Percentiles rank a stretch among this genome's conserved stretches.
Conservation (phyloP, 2,113 vertebrate genomes). For the Amphiprion ocellaris region DNA sequence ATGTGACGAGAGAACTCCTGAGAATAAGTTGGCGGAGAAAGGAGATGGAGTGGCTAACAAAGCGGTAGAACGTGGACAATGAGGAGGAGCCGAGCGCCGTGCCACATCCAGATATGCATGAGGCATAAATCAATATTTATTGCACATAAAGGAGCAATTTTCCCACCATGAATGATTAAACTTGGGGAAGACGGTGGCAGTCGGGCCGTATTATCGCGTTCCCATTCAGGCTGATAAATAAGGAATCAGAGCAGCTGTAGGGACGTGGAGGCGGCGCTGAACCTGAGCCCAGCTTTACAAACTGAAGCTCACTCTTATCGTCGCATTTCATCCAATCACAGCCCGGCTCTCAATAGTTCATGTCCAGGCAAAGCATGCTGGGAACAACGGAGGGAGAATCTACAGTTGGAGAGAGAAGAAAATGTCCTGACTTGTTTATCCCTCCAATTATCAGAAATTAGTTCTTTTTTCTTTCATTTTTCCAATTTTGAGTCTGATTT, state of each 20-base stretch:
- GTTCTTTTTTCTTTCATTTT: slow-evolving; percentile 6
- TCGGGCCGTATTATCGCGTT: slow-evolving; percentile 59
- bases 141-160: slow-evolving; percentile 85
- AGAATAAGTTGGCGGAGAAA: slow-evolving; percentile 38
- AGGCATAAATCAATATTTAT: slow-evolving; percentile 85
- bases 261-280: no score
- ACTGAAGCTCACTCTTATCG: slow-evolving; percentile 74
- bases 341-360: slow-evolving; percentile 73
- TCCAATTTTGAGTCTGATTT: no score
- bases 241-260: slow-evolving; percentile 46
- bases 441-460: slow-evolving; percentile 18
- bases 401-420: slow-evolving; percentile 3
- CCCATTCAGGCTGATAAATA: slow-evolving; percentile 75
- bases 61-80: slow-evolving; percentile 58
- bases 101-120: slow-evolving; percentile 75
- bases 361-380: slow-evolving; percentile 53
- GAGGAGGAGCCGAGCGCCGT: slow-evolving; percentile 49
- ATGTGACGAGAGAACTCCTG: slow-evolving; percentile 40
- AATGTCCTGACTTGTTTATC: slow-evolving; percentile 38
- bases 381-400: slow-evolving; percentile 24
- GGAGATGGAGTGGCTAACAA: slow-evolving; percentile 55
- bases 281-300: slow-evolving; percentile 77
- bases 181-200: slow-evolving; percentile 69
- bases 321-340: slow-evolving; percentile 49
- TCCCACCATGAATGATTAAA: slow-evolving; percentile 83